Base-by-base conservation (phyloP, 1,140 invertebrate species). In the Ditylenchus dipsaci region DNA sequence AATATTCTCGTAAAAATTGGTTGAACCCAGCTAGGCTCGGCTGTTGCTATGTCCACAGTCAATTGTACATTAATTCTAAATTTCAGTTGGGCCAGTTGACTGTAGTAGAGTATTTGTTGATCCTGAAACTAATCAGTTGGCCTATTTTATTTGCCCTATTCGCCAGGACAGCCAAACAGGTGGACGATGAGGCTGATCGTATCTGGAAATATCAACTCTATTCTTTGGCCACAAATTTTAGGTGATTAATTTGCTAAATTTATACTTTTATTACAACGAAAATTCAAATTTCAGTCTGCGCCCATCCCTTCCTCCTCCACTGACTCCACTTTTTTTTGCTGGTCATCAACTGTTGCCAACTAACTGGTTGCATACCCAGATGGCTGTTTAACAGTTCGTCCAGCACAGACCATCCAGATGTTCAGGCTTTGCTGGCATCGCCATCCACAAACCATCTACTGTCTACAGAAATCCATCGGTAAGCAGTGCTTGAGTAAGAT, bases 201-300 rank as follows among this genome's bases (percentile, higher is more conserved):
- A 80, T 80, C 49, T 80, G 79, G 79, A 79, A 74, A 56, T 80
- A 77, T 58, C 79, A 80, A 49, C 65, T 82, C 13, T 81, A 81
- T 58, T 67, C 69, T 5, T 65, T 80, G 59, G 73, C 70, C 1
- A 71, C 67, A n/a, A 66, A 77, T 67, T 81, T 78, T 49, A 78
- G 76, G 76, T 75, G 8, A n/a, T 19, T 8, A 53, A 53, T 53
- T 5, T 65, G 23, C 49, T 21, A 23, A n/a, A 42, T 1, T 1
- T 26, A 30, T 69, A 21, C 29, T 17, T 73, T 13, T 1, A 53
- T 64, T 47, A 26, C 13, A 1, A 19, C 11, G 17, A 15, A 0
- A 47, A 21, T 8, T 33, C 11, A 23, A 58, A 42, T 23, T 56
- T 21, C 73, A 78, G 72, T 65, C 27, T 74, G 11, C 75, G 79